Evolutionary conservation across 2,888 invertebrate species (phyloP).

Genomic region (Tromatobia lineatoria): DNA sequence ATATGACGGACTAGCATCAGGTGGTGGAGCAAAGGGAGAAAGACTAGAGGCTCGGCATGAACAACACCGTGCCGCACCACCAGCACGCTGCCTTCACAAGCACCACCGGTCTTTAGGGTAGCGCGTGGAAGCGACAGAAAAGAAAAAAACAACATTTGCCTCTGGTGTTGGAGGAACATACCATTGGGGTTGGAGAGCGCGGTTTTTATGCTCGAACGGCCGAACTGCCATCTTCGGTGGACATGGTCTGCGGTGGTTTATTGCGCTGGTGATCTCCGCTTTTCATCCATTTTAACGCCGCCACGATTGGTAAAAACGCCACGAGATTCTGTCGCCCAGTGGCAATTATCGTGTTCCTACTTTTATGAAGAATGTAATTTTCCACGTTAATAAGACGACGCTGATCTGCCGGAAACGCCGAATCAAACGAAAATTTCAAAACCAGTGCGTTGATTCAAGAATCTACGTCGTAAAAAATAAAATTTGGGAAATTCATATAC

Average conservation of each 20-base stretch:
- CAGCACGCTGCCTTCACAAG: slow-evolving; percentile 52
- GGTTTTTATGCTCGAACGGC: slow-evolving; percentile 66
- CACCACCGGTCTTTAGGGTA: slow-evolving; percentile 51
- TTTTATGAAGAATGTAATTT: background rate
- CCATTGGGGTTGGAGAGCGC: slow-evolving; percentile 52
- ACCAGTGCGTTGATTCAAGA: too few relatives aligned
- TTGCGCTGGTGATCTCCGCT: slow-evolving; percentile 1
- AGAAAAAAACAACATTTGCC: slow-evolving; percentile 13
- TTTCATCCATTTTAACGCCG: background rate
- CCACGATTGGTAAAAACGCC: background rate
- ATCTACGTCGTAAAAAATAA: too few relatives aligned
- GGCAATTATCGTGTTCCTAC: background rate
- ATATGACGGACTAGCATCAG: slow-evolving; percentile 73
- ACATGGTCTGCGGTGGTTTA: slow-evolving; percentile 57
- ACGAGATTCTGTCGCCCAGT: background rate
- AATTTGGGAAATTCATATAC: too few relatives aligned
- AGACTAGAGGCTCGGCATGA: background rate
- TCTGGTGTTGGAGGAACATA: slow-evolving; percentile 22
- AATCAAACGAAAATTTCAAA: too few relatives aligned
- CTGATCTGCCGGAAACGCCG: background rate
- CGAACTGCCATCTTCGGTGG: slow-evolving; percentile 49
- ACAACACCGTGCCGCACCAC: slow-evolving; percentile 16
- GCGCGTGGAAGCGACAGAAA: slow-evolving; percentile 40
- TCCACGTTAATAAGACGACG: background rate
- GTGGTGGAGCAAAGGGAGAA: background rate